Conservation (phyloP, 2,888 invertebrate genomes). For the Frankliniella intonsa region DNA sequence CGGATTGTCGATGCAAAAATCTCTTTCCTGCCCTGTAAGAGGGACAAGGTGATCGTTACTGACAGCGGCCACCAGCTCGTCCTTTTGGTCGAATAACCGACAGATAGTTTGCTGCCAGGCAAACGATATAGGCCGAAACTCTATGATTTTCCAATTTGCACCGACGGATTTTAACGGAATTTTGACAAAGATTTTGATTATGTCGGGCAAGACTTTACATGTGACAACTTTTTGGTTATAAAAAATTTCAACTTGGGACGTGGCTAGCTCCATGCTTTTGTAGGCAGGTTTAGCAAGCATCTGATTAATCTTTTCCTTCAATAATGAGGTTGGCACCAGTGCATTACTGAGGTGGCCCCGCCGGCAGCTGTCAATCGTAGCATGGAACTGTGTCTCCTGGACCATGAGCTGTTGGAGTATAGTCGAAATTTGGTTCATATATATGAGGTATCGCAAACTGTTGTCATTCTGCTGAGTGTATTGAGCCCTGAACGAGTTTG, state of each 20-base stretch:
- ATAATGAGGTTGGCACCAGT: not conserved
- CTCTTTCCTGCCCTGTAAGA: not conserved
- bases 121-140: too few relatives aligned
- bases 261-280: not conserved
- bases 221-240: not conserved
- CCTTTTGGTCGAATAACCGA: not conserved
- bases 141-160: too few relatives aligned
- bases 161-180: too few relatives aligned
- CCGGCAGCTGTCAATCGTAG: not conserved
- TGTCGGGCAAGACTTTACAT: not conserved
- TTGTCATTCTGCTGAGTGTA: not conserved
- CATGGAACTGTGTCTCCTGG: not conserved
- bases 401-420: not conserved
- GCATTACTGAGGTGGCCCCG: not conserved
- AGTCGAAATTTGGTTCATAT: not conserved
- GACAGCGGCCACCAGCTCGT: not conserved
- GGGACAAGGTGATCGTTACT: not conserved
- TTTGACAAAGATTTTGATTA: too few relatives aligned
- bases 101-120: too few relatives aligned
- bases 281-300: not conserved
- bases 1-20: not conserved
- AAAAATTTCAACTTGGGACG: not conserved
- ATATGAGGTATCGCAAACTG: not conserved
- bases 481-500: not conserved
- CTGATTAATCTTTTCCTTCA: not conserved